Conservation (phyloP, 2,888 invertebrate genomes). For the Cabera pusaria region DNA sequence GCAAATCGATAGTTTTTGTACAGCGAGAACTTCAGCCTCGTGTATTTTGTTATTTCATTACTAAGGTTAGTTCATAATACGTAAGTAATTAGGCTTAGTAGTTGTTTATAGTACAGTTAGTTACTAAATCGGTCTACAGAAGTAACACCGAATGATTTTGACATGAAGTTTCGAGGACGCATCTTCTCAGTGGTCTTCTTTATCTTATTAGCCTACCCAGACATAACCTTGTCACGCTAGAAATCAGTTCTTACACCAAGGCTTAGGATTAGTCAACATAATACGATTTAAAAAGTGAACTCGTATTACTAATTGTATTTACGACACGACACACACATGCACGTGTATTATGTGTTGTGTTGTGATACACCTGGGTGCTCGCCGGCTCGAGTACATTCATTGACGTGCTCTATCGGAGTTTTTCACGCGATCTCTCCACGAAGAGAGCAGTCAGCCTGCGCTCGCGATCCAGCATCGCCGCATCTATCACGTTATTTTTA, state of each 20-base stretch:
- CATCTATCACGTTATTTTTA: constrained; percentile 36
- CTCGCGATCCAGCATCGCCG: constrained; percentile 59
- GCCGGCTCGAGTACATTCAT: constrained; percentile 39
- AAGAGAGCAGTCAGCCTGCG: constrained; percentile 72
- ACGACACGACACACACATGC: constrained; percentile 24
- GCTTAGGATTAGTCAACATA: constrained; percentile 23
- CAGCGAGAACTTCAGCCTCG: no score
- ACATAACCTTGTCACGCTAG: constrained; percentile 26
- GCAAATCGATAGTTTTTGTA: no score
- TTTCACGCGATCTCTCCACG: constrained; percentile 80
- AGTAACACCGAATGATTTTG: no score
- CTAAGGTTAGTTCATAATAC: no score
- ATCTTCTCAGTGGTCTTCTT: no score
- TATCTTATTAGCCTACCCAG: no score
- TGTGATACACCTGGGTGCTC: constrained; percentile 32
- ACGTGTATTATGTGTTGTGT: constrained; percentile 29
- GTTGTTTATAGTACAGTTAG: no score
- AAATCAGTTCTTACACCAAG: constrained; percentile 11
- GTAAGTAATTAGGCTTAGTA: no score
- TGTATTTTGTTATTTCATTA: no score
- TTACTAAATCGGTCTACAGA: no score
- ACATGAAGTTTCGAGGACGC: no score
- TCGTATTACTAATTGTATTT: constrained; percentile 26
- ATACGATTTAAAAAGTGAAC: constrained; percentile 26
- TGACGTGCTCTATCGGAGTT: constrained; percentile 69